Conservation (phyloP, 2,113 vertebrate genomes). For the Ptilonorhynchus violaceus region DNA sequence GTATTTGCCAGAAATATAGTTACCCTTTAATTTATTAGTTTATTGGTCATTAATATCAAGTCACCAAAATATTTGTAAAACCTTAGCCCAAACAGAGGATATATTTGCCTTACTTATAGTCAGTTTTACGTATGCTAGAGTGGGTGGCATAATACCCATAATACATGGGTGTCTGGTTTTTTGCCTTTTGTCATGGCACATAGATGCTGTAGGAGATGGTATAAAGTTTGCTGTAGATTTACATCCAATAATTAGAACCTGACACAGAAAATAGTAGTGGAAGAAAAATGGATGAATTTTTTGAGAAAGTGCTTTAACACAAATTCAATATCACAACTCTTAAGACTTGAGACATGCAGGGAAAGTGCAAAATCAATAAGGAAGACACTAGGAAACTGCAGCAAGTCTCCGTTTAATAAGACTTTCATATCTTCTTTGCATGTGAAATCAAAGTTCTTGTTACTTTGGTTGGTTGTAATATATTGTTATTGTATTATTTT, state of each 20-base stretch:
- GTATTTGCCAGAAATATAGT: not conserved
- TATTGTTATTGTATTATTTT: not conserved
- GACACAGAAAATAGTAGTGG: not conserved
- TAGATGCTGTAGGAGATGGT: not conserved
- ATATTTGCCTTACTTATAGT: not conserved
- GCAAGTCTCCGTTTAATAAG: not conserved
- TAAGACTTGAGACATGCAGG: not conserved
- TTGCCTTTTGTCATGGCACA: not conserved
- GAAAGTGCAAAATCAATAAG: not conserved
- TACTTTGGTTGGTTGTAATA: not conserved
- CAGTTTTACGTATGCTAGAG: not conserved
- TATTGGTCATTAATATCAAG: not conserved
- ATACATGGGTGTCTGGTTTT: rapidly evolving
- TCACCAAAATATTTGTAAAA: not conserved
- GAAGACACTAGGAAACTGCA: not conserved
- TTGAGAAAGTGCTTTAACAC: not conserved
- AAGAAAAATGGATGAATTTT: not conserved
- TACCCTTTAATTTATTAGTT: not conserved
- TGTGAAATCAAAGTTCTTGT: not conserved
- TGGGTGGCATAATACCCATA: not conserved
- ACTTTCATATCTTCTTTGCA: not conserved
- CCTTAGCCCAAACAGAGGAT: not conserved
- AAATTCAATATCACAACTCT: not conserved
- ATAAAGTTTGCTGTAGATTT: not conserved
- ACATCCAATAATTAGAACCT: not conserved